phyloP scores from a whole-genome alignment of 1,140 invertebrate genomes.

The Penaeus japonicus region DNA sequence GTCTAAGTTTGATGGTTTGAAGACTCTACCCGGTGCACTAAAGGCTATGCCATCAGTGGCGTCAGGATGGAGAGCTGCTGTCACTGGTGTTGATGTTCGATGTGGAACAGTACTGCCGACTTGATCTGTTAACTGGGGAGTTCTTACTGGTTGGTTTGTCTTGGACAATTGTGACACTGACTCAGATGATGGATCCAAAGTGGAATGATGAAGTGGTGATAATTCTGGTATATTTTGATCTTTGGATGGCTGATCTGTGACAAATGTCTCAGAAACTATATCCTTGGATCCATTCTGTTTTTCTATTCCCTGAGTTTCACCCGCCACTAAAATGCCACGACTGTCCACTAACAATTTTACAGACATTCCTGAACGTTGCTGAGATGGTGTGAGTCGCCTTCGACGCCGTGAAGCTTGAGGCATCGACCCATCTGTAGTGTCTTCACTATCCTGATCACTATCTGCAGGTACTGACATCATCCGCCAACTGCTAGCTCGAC shows the following conservation, averaged over 20 bases:
- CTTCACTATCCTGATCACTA: conserved; percentile 49
- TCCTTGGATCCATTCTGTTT: neutral
- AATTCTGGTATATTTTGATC: no score
- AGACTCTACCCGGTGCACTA: conserved; percentile 25
- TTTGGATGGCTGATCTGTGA: no score
- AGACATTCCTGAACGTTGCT: conserved; percentile 18
- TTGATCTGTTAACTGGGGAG: neutral
- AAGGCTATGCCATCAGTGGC: conserved; percentile 13
- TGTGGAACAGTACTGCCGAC: neutral
- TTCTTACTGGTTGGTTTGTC: no score
- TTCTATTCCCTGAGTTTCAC: neutral
- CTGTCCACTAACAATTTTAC: conserved; percentile 28
- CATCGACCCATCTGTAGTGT: conserved; percentile 7
- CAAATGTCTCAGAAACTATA: neutral
- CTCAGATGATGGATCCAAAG: no score
- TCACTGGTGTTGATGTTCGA: conserved; percentile 15
- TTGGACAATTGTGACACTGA: no score
- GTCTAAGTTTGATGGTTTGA: neutral
- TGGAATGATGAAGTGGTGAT: no score
- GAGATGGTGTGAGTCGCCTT: neutral
- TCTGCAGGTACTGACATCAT: neutral
- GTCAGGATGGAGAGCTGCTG: neutral
- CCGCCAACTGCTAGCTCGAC: conserved; percentile 6
- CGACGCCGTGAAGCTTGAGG: neutral
- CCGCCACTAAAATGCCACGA: conserved; percentile 11